Evolutionary conservation across 2,797 vertebrate species (phyloP).

Genomic region (Brotula barbata): DNA sequence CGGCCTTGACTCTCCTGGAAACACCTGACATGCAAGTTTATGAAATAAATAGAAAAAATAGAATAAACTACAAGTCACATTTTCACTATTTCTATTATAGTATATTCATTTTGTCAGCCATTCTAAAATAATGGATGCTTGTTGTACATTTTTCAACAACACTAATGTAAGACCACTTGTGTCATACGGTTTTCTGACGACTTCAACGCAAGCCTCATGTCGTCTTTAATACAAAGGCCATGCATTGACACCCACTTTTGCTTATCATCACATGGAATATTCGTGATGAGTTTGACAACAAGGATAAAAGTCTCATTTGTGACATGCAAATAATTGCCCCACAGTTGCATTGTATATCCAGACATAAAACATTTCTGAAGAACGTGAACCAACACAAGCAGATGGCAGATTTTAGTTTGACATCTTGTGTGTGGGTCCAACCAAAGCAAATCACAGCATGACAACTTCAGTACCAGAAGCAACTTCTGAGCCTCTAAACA

Average conservation of each 20-base stretch:
- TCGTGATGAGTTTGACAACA: not conserved
- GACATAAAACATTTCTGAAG: slow-evolving; percentile 1
- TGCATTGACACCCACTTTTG: no score
- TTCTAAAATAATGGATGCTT: not conserved
- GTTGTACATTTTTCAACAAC: not conserved
- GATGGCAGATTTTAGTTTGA: slow-evolving; percentile 35
- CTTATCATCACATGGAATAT: no score
- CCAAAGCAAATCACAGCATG: slow-evolving; percentile 39
- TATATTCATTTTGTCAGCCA: not conserved
- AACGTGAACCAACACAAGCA: slow-evolving; percentile 11
- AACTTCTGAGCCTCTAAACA: slow-evolving; percentile 78
- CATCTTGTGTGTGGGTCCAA: slow-evolving; percentile 21
- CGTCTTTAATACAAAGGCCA: no score
- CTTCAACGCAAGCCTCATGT: no score
- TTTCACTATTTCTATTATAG: not conserved
- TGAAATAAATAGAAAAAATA: not conserved
- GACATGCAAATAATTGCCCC: slow-evolving; percentile 6
- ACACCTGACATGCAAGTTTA: not conserved
- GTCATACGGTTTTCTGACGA: no score
- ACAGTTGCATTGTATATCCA: slow-evolving; percentile 1
- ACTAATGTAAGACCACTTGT: no score
- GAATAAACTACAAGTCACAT: no score
- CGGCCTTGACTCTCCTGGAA: not conserved
- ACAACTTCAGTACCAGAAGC: slow-evolving; percentile 56
- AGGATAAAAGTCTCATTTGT: not conserved